phyloP scores from a whole-genome alignment of 2,113 vertebrate species.

The Coregonus clupeaformis region DNA sequence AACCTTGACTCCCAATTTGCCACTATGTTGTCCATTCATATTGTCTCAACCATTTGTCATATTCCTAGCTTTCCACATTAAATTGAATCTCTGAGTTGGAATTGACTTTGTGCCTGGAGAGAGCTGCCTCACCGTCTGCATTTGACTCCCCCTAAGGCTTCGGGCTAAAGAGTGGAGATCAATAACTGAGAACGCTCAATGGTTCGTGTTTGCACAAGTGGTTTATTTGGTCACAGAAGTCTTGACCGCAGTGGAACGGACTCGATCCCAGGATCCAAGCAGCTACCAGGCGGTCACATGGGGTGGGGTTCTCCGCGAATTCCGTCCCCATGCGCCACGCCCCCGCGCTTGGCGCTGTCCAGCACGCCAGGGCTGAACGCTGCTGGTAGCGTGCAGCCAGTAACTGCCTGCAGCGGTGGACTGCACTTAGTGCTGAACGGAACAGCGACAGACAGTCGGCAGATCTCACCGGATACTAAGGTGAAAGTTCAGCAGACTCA shows the following conservation, averaged over 20 bases:
- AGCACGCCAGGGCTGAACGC: constrained; percentile 66
- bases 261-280: no score
- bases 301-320: constrained; percentile 49
- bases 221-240: not conserved
- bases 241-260: not conserved
- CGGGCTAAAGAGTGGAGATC: not conserved
- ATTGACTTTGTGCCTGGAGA: not conserved
- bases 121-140: not conserved
- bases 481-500: constrained; percentile 50
- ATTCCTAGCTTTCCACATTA: no score
- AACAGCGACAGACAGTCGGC: constrained; percentile 27
- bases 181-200: not conserved
- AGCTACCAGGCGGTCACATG: constrained; percentile 13
- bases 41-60: no score
- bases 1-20: not conserved
- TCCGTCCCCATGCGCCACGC: constrained; percentile 62
- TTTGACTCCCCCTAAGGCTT: not conserved
- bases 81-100: not conserved
- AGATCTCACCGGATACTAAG: constrained; percentile 20
- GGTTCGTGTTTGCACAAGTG: not conserved
- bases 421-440: constrained; percentile 49
- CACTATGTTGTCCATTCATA: not conserved
- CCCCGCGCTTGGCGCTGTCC: constrained; percentile 75
- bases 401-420: constrained; percentile 57
- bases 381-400: constrained; percentile 43